Evolutionary conservation across 2,888 invertebrate species (phyloP).

Genomic region (Notodonta dromedarius): DNA sequence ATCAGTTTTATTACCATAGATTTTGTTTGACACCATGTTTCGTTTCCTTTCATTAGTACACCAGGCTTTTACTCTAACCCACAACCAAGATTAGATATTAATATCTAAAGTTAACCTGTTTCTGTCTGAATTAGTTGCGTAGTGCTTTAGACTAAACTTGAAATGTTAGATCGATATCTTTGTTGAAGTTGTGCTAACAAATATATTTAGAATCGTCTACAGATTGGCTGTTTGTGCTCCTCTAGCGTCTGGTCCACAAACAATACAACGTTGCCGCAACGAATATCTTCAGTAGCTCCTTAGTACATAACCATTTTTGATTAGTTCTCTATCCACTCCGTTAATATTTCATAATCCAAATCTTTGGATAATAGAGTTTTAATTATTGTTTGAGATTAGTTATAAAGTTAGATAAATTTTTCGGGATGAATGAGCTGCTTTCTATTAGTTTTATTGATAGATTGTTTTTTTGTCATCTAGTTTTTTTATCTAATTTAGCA

Average conservation of each 20-base stretch:
- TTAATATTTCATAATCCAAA: conserved; percentile 15
- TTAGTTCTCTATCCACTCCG: conserved; percentile 12
- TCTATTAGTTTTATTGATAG: not conserved
- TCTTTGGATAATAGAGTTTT: conserved; percentile 28
- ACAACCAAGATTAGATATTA: conserved; percentile 35
- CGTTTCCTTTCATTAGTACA: conserved; percentile 17
- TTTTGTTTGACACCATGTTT: conserved; percentile 10
- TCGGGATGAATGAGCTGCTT: not conserved
- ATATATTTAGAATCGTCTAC: conserved; percentile 13
- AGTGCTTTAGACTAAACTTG: conserved; percentile 28
- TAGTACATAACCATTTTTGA: conserved; percentile 17
- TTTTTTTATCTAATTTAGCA: too few relatives aligned
- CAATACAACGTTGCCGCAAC: not conserved
- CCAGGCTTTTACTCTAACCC: conserved; percentile 22
- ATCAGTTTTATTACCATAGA: too few relatives aligned
- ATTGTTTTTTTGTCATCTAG: too few relatives aligned
- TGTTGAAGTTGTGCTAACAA: conserved; percentile 21
- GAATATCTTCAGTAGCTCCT: conserved; percentile 20
- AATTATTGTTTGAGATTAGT: conserved; percentile 29
- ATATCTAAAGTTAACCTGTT: conserved; percentile 29
- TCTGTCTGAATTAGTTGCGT: conserved; percentile 37
- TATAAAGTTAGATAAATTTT: conserved; percentile 15
- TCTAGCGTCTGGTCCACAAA: not conserved
- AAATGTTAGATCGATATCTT: conserved; percentile 36
- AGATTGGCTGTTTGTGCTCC: conserved; percentile 1